phyloP scores from a whole-genome alignment of 2,797 vertebrate species.

The Leuciscus waleckii region DNA sequence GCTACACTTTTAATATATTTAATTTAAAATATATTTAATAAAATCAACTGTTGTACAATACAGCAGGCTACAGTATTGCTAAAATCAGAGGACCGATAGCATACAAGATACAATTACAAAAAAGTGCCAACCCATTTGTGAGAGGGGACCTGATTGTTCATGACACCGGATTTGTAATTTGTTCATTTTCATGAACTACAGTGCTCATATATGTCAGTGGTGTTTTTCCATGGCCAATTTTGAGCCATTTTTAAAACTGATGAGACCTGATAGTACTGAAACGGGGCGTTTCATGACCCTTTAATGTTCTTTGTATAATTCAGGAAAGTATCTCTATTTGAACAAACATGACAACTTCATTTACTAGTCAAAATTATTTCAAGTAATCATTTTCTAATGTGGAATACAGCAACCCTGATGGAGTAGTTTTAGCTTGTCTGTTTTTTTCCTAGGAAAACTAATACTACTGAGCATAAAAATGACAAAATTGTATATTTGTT shows the following conservation, averaged over 20 bases:
- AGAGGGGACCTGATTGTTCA: neutral
- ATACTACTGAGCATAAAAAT: neutral
- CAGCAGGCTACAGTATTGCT: neutral
- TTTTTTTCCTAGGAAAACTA: slow-evolving; percentile 10
- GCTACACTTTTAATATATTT: neutral
- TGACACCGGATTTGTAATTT: neutral
- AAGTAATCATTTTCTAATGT: neutral
- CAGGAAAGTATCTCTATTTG: neutral
- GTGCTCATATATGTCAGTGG: neutral
- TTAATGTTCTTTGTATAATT: neutral
- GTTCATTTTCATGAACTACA: neutral
- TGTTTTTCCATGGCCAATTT: neutral
- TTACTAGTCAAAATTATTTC: neutral
- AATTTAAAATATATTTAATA: neutral
- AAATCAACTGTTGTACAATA: neutral
- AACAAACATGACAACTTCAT: slow-evolving; percentile 6
- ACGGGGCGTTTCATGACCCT: neutral
- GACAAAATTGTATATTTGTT: neutral
- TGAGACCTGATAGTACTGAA: neutral
- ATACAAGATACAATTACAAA: neutral
- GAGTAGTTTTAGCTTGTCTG: neutral
- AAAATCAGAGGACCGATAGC: neutral
- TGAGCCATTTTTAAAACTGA: neutral
- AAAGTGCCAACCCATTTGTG: neutral
- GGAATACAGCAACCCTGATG: neutral